phyloP scores from a whole-genome alignment of 2,797 vertebrate genomes.

The Hydrocynus forskahlii region DNA sequence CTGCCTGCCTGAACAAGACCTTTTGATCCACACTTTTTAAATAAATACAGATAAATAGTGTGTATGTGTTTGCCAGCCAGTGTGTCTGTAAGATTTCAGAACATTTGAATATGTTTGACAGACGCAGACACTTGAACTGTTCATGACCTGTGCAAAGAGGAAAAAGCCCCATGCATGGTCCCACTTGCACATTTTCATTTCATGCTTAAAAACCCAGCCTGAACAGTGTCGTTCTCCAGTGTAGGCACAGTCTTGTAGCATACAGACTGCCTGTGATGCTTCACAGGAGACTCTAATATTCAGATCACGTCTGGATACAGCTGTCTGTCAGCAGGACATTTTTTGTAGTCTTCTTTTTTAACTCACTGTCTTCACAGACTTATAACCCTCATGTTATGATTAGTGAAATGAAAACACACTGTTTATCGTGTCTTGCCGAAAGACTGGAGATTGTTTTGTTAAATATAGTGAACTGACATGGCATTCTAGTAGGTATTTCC shows the following conservation, averaged over 20 bases:
- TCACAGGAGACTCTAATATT: neutral
- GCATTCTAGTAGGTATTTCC: too few species aligned
- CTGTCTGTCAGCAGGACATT: neutral
- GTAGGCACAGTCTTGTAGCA: too few species aligned
- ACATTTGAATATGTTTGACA: slow-evolving; percentile 25
- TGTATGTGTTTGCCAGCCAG: slow-evolving; percentile 1
- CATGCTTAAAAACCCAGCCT: neutral
- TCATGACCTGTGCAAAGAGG: slow-evolving; percentile 25
- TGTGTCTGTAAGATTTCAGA: slow-evolving; percentile 9
- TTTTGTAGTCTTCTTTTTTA: neutral
- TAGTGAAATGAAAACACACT: slow-evolving; percentile 8
- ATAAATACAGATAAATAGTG: too few species aligned
- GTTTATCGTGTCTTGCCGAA: slow-evolving; percentile 27
- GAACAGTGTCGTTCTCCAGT: neutral
- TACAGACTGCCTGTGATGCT: neutral
- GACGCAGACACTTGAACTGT: slow-evolving; percentile 15
- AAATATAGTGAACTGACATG: neutral
- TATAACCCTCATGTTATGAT: slow-evolving; percentile 9
- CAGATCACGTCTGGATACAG: slow-evolving; percentile 1
- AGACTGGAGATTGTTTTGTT: neutral
- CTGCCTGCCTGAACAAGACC: too few species aligned
- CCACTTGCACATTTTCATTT: slow-evolving; percentile 15
- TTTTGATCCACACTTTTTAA: too few species aligned
- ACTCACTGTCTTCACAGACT: slow-evolving; percentile 11
- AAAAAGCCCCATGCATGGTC: slow-evolving; percentile 6